Evolutionary conservation across 2,797 vertebrate species (phyloP).

Genomic region (Xyrichtys novacula): DNA sequence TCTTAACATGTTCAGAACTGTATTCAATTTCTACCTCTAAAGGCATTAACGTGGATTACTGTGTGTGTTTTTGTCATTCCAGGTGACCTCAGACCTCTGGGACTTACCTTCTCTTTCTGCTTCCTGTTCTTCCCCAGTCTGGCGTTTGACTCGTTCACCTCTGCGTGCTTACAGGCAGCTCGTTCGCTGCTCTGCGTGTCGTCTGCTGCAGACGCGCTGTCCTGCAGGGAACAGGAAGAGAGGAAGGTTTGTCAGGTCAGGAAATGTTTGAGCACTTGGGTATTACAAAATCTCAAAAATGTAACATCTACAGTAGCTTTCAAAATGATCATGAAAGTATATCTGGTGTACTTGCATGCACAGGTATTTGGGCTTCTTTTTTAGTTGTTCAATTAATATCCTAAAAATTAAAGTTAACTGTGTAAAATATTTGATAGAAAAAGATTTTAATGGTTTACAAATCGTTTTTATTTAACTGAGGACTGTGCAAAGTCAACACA

Average conservation of each 20-base stretch:
- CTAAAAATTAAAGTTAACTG: too few relatives aligned
- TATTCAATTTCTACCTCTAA: too few relatives aligned
- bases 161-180: constrained; percentile 70
- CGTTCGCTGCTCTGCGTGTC: constrained; percentile 93
- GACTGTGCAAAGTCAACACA: too few relatives aligned
- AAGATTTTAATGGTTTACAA: too few relatives aligned
- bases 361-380: too few relatives aligned
- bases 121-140: constrained; percentile 84
- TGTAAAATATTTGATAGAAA: too few relatives aligned
- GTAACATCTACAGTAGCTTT: background rate
- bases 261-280: background rate
- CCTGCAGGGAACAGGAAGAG: constrained; percentile 77
- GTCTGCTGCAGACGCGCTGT: constrained; percentile 89
- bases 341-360: too few relatives aligned
- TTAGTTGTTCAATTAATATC: too few relatives aligned
- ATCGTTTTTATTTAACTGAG: too few relatives aligned
- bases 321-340: too few relatives aligned
- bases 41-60: too few relatives aligned
- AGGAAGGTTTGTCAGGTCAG: background rate
- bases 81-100: background rate
- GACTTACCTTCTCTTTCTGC: constrained; percentile 76
- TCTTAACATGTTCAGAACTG: background rate
- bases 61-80: background rate
- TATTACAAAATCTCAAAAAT: background rate
- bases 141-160: constrained; percentile 73